Base-by-base conservation (phyloP, 1,140 invertebrate species). In the Saccostrea glomerata region DNA sequence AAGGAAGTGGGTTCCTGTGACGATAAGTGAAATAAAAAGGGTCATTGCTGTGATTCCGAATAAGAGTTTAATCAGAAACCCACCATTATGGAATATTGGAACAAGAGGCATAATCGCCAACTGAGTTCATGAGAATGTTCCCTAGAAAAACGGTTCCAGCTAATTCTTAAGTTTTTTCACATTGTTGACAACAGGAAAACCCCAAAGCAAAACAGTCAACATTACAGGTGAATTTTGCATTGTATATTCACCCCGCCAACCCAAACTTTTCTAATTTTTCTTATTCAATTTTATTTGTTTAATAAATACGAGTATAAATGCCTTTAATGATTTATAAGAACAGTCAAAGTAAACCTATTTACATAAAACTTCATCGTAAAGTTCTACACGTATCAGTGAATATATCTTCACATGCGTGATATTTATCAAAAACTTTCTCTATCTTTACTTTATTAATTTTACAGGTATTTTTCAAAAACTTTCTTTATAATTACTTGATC, bases 101-200 rank as follows among this genome's bases (percentile, higher is more conserved):
- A 60, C 23, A 84, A 54, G n/a, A 23, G 58, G 36, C 47, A 6
- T 9, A 9, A 47, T 9, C 30, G 84, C 36, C 23, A 60, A 23
- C 23, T 2, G 15, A 85, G 84, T 85, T 85, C 63, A 40, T 20
- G 20, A 85, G 17, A 36, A 85, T 85, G 55, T 66, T 85, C 20
- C 47, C 25, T 36, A 23, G 84, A 66, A 85, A n/a, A 85, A 20
- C 6, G 58, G 3, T 85, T 85, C 23, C 84, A 85, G 66, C 6
- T 85, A n/a, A 30, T 85, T 25, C n/a, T 85, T 7, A 58, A 63
- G 20, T 66, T 85, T 85, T 63, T 36, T 36, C 60, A 85, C 36
- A 12, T 85, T 17, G 84, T 85, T 20, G 56, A 85, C 60, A 85
- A 85, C 36, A 60, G 36, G 9, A 85, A 55, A 66, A 40, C 20